Evolutionary conservation across 2,888 invertebrate species (phyloP), one percentile per base, ranked within the genome.

Genomic region (Itoplectis maculator): DNA sequence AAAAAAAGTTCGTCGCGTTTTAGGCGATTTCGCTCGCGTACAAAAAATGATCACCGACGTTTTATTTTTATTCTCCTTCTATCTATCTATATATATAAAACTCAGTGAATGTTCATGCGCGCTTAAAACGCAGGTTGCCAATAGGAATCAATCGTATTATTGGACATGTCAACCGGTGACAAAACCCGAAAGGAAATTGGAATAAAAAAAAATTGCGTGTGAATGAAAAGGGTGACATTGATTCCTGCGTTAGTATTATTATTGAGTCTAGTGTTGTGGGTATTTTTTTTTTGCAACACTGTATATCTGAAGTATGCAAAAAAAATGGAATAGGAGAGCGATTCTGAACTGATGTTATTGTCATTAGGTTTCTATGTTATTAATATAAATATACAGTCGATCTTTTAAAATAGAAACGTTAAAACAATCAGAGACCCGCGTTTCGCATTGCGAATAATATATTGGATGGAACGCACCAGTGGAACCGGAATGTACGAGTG

Each of bases 201-300:
- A 18, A 37, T 37, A 20, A 23, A 42, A 70, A 70, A 56, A 9
- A n/a, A 23, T 59, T n/a, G n/a, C n/a, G 35, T 5, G 8, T 3
- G 59, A 40, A 23, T 15, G 69, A n/a, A 42, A 23, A 42, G 20
- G 23, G 23, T 15, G 35, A 56, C 40, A 70, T 70, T 56, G 42
- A 70, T 70, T 40, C 18, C 69, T 56, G 40, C 42, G n/a, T 40
- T 54, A 70, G 54, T 56, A 70, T 54, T 54, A 70, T 42, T 70
- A 23, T 40, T 54, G 51, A 56, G 42, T 56, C 23, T 13, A 70
- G 51, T 42, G 40, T 70, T 54, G 54, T 42, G 51, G 40, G n/a
- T n/a, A n/a, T 37, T 51, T 68, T 68, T 68, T 68, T 29, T 45
- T 45, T 66, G 65, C n/a, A 45, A 66, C 47, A 4, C 23, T 8